These are phyloP conservation scores for Suricata suricatta DNA, from an alignment of 2,113 vertebrate species.

Conservation along the genomic window DNA sequence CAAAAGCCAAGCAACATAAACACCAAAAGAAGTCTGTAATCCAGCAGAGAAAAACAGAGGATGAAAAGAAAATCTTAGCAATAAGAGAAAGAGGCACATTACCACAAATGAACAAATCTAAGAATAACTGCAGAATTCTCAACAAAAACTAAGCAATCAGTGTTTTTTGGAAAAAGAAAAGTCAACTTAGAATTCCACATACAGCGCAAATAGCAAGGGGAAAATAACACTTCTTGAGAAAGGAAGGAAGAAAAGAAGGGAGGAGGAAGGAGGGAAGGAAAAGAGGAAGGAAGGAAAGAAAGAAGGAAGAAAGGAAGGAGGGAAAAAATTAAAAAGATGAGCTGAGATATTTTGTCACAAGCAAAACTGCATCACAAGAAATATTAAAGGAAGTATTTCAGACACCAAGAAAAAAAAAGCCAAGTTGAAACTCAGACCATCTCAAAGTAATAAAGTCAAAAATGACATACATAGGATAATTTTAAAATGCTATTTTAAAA, in stretches of 20 bases:
- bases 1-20: not conserved
- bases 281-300: not conserved
- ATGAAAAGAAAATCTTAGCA: not conserved
- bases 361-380: not conserved
- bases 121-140: not conserved
- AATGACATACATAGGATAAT: not conserved
- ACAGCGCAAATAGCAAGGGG: not conserved
- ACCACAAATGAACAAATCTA: not conserved
- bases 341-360: not conserved
- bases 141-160: not conserved
- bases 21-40: not conserved
- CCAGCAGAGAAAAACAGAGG: not conserved
- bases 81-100: not conserved
- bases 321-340: not conserved
- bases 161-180: not conserved
- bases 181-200: not conserved
- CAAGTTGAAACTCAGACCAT: not conserved
- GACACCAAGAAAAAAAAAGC: not conserved
- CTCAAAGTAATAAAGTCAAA: not conserved
- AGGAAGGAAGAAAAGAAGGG: fast-evolving
- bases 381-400: not conserved
- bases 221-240: not conserved
- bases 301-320: fast-evolving
- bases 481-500: not conserved
- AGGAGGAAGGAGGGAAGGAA: not conserved